A percentile compares a stretch with the other conserved stretches of the same genome.
Evolutionary conservation across 2,113 vertebrate genomes (phyloP).

Genomic region (Salvelinus namaycush): DNA sequence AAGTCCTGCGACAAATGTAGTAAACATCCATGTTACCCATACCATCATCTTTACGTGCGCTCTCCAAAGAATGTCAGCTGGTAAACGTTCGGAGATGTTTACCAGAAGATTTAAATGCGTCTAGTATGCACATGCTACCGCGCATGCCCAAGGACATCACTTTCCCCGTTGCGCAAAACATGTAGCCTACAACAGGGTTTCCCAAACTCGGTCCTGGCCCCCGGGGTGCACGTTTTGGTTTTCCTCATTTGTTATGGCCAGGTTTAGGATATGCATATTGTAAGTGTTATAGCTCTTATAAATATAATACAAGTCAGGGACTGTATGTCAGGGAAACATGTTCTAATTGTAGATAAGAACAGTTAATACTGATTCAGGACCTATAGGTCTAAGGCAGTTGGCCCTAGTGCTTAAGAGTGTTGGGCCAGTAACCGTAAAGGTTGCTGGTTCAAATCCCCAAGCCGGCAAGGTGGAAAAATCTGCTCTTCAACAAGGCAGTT

Average conservation of each 20-base stretch:
- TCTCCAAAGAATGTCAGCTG: slow-evolving; percentile 3
- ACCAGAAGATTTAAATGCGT: slow-evolving; percentile 45
- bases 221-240: too few species aligned
- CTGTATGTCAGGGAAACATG: too few species aligned
- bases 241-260: too few species aligned
- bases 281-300: neutral
- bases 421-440: too few species aligned
- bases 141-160: slow-evolving; percentile 43
- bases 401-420: too few species aligned
- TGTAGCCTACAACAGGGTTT: neutral
- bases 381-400: too few species aligned
- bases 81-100: slow-evolving; percentile 19
- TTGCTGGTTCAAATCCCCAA: too few species aligned
- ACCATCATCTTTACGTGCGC: slow-evolving; percentile 55
- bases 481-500: too few species aligned
- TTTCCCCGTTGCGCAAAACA: neutral
- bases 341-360: too few species aligned
- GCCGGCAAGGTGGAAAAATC: too few species aligned
- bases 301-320: neutral
- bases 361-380: too few species aligned
- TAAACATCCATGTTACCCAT: slow-evolving; percentile 51
- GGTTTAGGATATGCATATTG: neutral
- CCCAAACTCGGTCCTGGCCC: too few species aligned
- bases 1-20: slow-evolving; percentile 59
- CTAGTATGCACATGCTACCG: slow-evolving; percentile 7